Base-by-base conservation (phyloP, 92 coral and sea anemone genomes). In the Palythoa grandiflora region DNA sequence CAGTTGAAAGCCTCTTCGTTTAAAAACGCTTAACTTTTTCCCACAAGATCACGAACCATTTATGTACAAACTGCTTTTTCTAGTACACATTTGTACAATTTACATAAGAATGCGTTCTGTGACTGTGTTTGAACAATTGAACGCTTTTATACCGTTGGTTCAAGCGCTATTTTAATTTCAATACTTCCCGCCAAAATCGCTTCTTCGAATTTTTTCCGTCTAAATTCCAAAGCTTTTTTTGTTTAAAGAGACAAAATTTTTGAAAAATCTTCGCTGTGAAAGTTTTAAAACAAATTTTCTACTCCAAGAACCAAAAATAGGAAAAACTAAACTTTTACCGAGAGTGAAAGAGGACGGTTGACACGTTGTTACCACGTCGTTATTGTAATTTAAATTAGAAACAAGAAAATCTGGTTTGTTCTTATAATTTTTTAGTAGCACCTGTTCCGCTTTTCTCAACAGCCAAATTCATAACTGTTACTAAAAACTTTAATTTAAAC, bases 141-240 rank as follows among this genome's bases (percentile, higher is more conserved):
- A 7, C 12, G 20, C 19, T 63, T 63, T 63, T 63, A 9, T 38
- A 5, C 44, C 75, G 75, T 28, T 70, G 36, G 75, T 70, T 70
- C 10, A 35, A 15, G 75, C 75, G 75, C 47, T 14, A 59, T 47
- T 35, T 70, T 35, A 15, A 6, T 9, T 35, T 37, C 17, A 70
- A 70, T 38, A 70, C 75, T 70, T 70, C 75, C 75, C 75, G 75
- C 75, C 75, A 70, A 35, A 35, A 38, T 35, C 15, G 9, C 28
- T 20, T 9, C 16, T 35, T 28, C 16, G 5, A 44, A 14, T 70
- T 70, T 70, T 70, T 12, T 70, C 75, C 9, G 16, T 70, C 10
- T 38, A 36, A 70, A 36, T 6, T 14, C 0, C 9, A 9, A 11
- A 2, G 28, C 28, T 28, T 28, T 0, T 0, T 28, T 28, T 28